phyloP scores from a whole-genome alignment of 2,888 invertebrate species.

The Orthosia incerta region DNA sequence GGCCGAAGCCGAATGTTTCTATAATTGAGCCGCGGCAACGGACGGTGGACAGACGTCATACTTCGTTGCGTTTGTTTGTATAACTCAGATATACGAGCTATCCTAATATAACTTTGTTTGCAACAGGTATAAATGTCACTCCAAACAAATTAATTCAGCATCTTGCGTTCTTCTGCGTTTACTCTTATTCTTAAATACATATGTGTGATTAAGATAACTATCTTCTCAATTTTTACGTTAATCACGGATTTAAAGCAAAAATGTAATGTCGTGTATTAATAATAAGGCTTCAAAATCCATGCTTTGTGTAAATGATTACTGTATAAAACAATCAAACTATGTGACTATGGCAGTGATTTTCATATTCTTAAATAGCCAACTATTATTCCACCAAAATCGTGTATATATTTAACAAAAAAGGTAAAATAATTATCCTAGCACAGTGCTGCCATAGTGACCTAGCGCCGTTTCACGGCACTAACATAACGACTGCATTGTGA shows the following conservation, averaged over 20 bases:
- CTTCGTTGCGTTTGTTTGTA: too few species aligned
- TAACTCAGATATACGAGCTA: too few species aligned
- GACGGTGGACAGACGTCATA: too few species aligned
- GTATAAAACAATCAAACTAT: constrained; percentile 33
- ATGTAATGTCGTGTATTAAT: constrained; percentile 21
- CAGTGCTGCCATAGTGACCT: constrained; percentile 65
- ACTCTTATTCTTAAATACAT: too few species aligned
- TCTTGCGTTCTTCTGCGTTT: too few species aligned
- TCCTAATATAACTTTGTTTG: too few species aligned
- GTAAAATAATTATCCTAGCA: constrained; percentile 42
- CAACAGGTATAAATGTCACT: too few species aligned
- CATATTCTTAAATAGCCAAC: constrained; percentile 35
- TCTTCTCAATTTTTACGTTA: neutral
- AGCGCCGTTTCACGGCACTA: constrained; percentile 55
- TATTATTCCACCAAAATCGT: constrained; percentile 27
- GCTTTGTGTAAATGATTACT: constrained; percentile 52
- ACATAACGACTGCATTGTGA: constrained; percentile 64
- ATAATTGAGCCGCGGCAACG: too few species aligned
- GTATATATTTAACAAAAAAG: constrained; percentile 11
- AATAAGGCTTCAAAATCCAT: constrained; percentile 45
- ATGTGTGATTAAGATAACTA: neutral
- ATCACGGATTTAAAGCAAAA: constrained; percentile 36
- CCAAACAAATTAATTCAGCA: too few species aligned
- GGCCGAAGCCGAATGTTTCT: too few species aligned
- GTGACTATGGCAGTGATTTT: constrained; percentile 62